Conservation (phyloP, 2,113 vertebrate species). For the Elachura formosa region DNA sequence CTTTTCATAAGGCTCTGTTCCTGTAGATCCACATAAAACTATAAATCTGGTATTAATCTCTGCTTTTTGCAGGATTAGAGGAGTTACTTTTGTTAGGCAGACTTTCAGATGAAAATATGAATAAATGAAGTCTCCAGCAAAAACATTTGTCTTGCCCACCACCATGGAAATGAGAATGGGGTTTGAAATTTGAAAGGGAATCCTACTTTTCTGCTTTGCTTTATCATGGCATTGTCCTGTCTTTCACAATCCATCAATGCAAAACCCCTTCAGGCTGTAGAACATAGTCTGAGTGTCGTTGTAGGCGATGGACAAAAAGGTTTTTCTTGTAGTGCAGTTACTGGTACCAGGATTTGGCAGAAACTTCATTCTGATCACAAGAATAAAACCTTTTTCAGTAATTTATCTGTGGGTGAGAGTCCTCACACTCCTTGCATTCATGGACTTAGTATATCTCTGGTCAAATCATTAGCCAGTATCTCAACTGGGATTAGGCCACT, state of each 20-base stretch:
- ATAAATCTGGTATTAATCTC: not conserved
- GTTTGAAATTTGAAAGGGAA: not conserved
- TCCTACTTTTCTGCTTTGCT: not conserved
- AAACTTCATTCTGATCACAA: not conserved
- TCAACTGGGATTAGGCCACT: not conserved
- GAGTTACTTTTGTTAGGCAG: not conserved
- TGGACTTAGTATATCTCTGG: not conserved
- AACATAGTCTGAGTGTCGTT: not conserved
- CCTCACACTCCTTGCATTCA: not conserved
- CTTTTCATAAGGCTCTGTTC: not conserved
- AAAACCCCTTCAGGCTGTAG: not conserved
- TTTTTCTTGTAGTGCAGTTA: not conserved
- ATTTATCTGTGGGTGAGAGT: not conserved
- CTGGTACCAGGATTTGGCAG: not conserved
- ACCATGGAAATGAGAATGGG: not conserved
- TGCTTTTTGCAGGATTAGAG: not conserved
- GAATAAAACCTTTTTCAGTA: not conserved
- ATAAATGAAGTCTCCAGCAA: not conserved
- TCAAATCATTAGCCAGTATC: not conserved
- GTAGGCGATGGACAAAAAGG: not conserved
- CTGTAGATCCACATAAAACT: not conserved
- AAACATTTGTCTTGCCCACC: not conserved
- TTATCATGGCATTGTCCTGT: not conserved
- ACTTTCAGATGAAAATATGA: not conserved
- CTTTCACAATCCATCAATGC: not conserved